These are phyloP conservation scores for Takifugu rubripes DNA, from an alignment of 2,797 vertebrate genomes.

Conservation along the genomic window DNA sequence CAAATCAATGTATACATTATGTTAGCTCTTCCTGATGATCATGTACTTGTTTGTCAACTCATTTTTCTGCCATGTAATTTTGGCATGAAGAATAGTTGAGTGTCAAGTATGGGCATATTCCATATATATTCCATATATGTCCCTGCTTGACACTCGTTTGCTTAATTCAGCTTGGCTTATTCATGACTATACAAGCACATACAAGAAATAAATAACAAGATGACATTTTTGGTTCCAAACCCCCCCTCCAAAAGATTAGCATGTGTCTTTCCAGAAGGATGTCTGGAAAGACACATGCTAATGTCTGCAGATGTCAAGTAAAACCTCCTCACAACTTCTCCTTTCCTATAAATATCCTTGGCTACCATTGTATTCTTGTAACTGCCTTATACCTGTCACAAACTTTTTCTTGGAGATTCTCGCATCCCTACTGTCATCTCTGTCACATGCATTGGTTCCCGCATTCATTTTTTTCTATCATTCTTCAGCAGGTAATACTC, in stretches of 20 bases:
- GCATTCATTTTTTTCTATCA: slow-evolving; percentile 2
- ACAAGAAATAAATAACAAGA: slow-evolving; percentile 12
- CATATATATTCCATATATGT: no score
- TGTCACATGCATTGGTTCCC: no score
- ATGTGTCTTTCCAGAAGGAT: neutral
- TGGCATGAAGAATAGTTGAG: neutral
- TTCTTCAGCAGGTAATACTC: slow-evolving; percentile 6
- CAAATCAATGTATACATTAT: neutral
- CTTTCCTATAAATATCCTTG: slow-evolving; percentile 14
- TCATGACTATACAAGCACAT: slow-evolving; percentile 12
- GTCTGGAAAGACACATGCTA: neutral
- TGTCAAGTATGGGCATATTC: neutral
- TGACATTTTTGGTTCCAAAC: slow-evolving; percentile 16
- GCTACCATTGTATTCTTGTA: slow-evolving; percentile 8
- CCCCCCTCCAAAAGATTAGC: no score
- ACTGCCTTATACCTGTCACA: slow-evolving; percentile 15
- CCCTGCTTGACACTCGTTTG: neutral
- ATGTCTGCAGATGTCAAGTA: neutral
- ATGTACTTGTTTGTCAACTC: neutral
- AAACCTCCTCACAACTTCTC: slow-evolving; percentile 16
- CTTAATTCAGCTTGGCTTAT: neutral
- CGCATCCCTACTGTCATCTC: neutral
- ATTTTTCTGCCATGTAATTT: slow-evolving; percentile 10
- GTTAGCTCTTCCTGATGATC: neutral
- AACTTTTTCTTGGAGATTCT: neutral